Evolutionary conservation across 2,888 invertebrate genomes (phyloP).

Genomic region (Philereme transversata): DNA sequence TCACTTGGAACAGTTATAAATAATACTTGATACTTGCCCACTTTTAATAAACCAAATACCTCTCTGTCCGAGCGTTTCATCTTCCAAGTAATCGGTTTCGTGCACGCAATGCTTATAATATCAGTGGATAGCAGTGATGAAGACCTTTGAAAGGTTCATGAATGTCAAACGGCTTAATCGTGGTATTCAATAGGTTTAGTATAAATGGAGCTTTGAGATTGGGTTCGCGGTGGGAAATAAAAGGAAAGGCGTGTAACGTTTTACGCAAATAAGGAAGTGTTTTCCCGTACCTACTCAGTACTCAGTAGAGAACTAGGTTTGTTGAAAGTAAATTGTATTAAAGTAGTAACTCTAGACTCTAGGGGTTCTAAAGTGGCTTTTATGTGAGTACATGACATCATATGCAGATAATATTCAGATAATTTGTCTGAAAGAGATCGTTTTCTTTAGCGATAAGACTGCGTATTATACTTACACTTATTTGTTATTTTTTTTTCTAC

Average conservation of each 20-base stretch:
- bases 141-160: conserved; percentile 14
- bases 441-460: too few relatives aligned
- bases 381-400: too few relatives aligned
- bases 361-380: too few relatives aligned
- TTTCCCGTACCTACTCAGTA: neutral
- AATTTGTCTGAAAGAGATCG: too few relatives aligned
- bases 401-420: too few relatives aligned
- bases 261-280: neutral
- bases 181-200: neutral
- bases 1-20: too few relatives aligned
- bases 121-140: conserved; percentile 9
- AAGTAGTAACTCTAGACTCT: too few relatives aligned
- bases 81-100: conserved; percentile 22
- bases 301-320: too few relatives aligned
- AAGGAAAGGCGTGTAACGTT: neutral
- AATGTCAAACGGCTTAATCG: conserved; percentile 4
- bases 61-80: conserved; percentile 18
- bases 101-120: conserved; percentile 22
- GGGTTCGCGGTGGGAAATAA: neutral
- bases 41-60: neutral
- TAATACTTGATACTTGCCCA: too few relatives aligned
- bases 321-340: too few relatives aligned
- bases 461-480: too few relatives aligned
- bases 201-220: neutral
- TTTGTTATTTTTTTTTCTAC: too few relatives aligned